Conservation (phyloP, 1,140 invertebrate species). For the Sycophaga agraensis region DNA sequence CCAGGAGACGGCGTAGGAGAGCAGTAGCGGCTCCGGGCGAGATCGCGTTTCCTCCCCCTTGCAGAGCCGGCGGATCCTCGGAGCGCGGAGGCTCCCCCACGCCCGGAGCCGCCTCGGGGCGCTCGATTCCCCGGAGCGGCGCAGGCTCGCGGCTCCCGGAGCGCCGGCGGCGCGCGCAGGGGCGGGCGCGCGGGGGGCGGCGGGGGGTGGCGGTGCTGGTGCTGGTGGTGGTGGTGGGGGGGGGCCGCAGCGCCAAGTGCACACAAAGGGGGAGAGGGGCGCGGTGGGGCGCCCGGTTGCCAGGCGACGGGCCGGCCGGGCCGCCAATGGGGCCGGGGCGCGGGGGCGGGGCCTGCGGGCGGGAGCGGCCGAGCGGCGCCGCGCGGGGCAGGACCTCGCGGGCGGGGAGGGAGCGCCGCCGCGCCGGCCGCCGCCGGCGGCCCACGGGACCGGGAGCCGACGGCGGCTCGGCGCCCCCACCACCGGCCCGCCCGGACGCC, state of each 20-base stretch:
- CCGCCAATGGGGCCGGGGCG: conserved; percentile 6
- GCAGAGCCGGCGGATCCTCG: too few species aligned
- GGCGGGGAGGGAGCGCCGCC: neutral
- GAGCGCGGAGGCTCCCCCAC: too few species aligned
- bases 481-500: neutral
- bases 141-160: neutral
- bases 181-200: neutral
- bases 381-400: neutral
- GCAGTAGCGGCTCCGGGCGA: too few species aligned
- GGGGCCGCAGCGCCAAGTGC: neutral
- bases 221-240: too few species aligned
- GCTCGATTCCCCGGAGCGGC: too few species aligned
- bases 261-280: neutral
- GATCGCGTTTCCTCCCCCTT: too few species aligned
- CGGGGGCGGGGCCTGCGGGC: neutral
- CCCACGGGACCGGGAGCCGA: conserved; percentile 49
- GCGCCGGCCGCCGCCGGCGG: conserved; percentile 50
- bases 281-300: neutral
- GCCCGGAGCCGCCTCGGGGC: too few species aligned
- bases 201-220: too few species aligned
- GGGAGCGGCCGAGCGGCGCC: neutral
- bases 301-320: neutral
- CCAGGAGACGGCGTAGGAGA: too few species aligned
- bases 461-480: conserved; percentile 9
- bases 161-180: neutral